These are phyloP conservation scores for Betta splendens DNA, from an alignment of 2,797 vertebrate species.

Conservation along the genomic window DNA sequence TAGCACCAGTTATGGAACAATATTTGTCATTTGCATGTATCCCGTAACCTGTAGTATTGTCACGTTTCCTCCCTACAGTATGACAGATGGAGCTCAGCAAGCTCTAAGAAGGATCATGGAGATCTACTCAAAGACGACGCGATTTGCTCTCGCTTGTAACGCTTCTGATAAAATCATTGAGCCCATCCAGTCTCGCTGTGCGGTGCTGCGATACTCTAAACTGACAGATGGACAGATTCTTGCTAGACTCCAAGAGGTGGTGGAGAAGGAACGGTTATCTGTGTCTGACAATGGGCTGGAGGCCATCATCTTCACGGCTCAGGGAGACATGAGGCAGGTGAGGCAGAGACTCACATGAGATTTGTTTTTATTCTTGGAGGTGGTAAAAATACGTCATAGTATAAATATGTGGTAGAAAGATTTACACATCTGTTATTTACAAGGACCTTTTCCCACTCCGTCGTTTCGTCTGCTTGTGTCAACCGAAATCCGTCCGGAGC, in stretches of 20 bases:
- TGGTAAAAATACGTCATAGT: too few relatives aligned
- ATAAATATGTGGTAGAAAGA: too few relatives aligned
- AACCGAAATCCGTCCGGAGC: too few relatives aligned
- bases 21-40: too few relatives aligned
- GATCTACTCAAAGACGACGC: constrained; percentile 97
- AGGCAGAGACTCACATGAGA: background rate
- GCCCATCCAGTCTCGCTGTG: constrained; percentile 96
- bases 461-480: too few relatives aligned
- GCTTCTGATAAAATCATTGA: constrained; percentile 98
- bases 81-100: constrained; percentile 98
- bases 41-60: too few relatives aligned
- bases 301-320: constrained; percentile 96
- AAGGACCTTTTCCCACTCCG: too few relatives aligned
- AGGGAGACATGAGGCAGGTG: constrained; percentile 99
- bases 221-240: constrained; percentile 93
- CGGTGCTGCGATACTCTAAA: constrained; percentile 94
- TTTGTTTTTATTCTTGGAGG: too few relatives aligned
- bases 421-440: too few relatives aligned
- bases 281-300: constrained; percentile 94
- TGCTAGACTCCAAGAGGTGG: constrained; percentile 87
- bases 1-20: too few relatives aligned
- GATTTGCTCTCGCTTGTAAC: constrained; percentile 95
- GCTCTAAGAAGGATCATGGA: constrained; percentile 97
- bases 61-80: constrained; percentile 81
- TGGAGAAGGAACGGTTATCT: constrained; percentile 85